phyloP scores from a whole-genome alignment of 2,888 invertebrate genomes.

The Ophioninae sp. region DNA sequence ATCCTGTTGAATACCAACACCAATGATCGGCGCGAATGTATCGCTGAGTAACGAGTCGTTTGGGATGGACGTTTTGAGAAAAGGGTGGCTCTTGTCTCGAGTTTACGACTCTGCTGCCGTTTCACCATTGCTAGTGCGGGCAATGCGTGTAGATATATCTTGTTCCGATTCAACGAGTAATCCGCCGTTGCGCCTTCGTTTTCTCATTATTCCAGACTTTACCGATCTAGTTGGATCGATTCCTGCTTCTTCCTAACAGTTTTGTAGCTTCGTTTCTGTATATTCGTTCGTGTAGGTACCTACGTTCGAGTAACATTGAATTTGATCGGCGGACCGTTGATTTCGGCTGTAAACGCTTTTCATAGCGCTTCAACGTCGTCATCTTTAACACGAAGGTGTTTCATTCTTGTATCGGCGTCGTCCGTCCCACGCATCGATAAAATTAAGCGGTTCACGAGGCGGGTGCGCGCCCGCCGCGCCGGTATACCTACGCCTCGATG shows the following conservation, averaged over 20 bases:
- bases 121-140: constrained; percentile 14
- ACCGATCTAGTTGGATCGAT: too few relatives aligned
- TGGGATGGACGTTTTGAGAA: constrained; percentile 43
- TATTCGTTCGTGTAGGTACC: too few relatives aligned
- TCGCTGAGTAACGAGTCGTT: constrained; percentile 25
- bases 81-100: constrained; percentile 29
- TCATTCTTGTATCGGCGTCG: constrained; percentile 17
- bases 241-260: too few relatives aligned
- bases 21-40: constrained; percentile 8
- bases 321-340: too few relatives aligned
- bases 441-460: not conserved
- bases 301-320: too few relatives aligned
- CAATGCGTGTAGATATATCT: constrained; percentile 32
- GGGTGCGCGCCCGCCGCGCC: not conserved
- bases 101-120: constrained; percentile 41
- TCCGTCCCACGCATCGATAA: not conserved
- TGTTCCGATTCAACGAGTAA: constrained; percentile 61
- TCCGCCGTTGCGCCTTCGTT: constrained; percentile 54
- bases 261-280: too few relatives aligned
- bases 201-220: too few relatives aligned
- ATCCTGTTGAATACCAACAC: constrained; percentile 39
- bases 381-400: not conserved
- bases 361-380: too few relatives aligned
- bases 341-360: too few relatives aligned
- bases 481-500: too few relatives aligned